A percentile compares a stretch with the other conserved stretches of the same genome.
phyloP scores from a whole-genome alignment of 2,888 invertebrate species.

The Apodemia zela region DNA sequence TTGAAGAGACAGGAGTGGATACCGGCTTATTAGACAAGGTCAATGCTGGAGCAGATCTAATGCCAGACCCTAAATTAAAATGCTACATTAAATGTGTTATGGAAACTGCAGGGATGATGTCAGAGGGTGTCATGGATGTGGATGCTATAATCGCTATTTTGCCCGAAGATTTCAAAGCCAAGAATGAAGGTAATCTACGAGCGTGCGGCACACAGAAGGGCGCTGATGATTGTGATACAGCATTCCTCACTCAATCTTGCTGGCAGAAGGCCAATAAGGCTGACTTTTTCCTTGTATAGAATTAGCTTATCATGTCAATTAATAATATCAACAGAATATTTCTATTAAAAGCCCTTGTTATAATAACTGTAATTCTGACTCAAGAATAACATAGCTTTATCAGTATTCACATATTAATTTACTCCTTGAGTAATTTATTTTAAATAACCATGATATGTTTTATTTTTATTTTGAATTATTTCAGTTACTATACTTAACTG shows the following conservation, averaged over 20 bases:
- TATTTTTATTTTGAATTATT: no score
- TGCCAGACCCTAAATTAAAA: slow-evolving; percentile 53
- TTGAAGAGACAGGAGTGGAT: slow-evolving; percentile 57
- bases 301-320: neutral
- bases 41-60: slow-evolving; percentile 54
- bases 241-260: slow-evolving; percentile 62
- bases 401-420: no score
- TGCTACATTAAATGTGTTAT: slow-evolving; percentile 70
- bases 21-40: slow-evolving; percentile 48
- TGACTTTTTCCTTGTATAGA: slow-evolving; percentile 61
- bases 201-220: slow-evolving; percentile 57
- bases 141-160: slow-evolving; percentile 61
- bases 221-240: slow-evolving; percentile 64
- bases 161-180: slow-evolving; percentile 48
- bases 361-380: no score
- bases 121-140: slow-evolving; percentile 58
- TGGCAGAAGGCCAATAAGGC: slow-evolving; percentile 59
- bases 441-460: no score
- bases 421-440: no score
- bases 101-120: slow-evolving; percentile 70
- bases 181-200: slow-evolving; percentile 44
- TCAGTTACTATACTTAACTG: no score
- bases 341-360: no score
- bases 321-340: neutral
- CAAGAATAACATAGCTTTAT: neutral